Percentiles rank a stretch among this genome's conserved stretches.
These are phyloP conservation scores for Xiphydria camelus DNA, from an alignment of 2,888 invertebrate genomes.

Conservation along the genomic window DNA sequence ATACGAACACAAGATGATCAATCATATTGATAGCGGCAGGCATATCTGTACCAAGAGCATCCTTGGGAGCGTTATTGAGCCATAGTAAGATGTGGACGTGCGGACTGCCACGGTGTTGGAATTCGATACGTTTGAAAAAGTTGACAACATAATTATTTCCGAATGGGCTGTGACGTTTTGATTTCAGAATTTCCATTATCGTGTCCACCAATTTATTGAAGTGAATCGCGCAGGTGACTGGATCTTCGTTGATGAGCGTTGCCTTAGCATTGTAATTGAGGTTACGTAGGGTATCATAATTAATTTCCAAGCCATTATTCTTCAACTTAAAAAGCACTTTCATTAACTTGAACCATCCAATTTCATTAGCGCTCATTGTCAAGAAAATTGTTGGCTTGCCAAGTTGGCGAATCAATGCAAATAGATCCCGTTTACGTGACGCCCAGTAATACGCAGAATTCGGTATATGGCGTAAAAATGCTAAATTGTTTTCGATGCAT, in stretches of 20 bases:
- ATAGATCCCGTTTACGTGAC: conserved; percentile 19
- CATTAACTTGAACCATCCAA: conserved; percentile 45
- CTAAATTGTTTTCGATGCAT: conserved; percentile 29
- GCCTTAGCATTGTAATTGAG: conserved; percentile 21
- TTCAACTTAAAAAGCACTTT: conserved; percentile 42
- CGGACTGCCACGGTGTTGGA: conserved; percentile 52
- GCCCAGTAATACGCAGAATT: conserved; percentile 19
- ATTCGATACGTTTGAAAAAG: conserved; percentile 49
- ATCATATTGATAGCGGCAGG: conserved; percentile 28
- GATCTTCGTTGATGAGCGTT: conserved; percentile 32
- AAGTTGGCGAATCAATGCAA: conserved; percentile 44
- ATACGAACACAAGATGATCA: conserved; percentile 29
- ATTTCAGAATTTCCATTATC: conserved; percentile 37
- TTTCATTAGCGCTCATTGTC: conserved; percentile 54
- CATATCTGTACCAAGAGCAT: conserved; percentile 13
- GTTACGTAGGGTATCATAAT: conserved; percentile 5
- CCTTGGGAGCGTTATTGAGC: conserved; percentile 45
- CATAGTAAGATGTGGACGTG: conserved; percentile 53
- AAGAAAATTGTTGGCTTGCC: conserved; percentile 50
- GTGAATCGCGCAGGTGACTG: conserved; percentile 43
- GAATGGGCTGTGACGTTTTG: conserved; percentile 41
- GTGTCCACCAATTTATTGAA: conserved; percentile 49
- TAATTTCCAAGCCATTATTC: conserved; percentile 2
- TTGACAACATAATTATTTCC: conserved; percentile 36
- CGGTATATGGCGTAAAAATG: conserved; percentile 21